Evolutionary conservation across 2,797 vertebrate genomes (phyloP).

Genomic region (Zenarchopterus dispar): DNA sequence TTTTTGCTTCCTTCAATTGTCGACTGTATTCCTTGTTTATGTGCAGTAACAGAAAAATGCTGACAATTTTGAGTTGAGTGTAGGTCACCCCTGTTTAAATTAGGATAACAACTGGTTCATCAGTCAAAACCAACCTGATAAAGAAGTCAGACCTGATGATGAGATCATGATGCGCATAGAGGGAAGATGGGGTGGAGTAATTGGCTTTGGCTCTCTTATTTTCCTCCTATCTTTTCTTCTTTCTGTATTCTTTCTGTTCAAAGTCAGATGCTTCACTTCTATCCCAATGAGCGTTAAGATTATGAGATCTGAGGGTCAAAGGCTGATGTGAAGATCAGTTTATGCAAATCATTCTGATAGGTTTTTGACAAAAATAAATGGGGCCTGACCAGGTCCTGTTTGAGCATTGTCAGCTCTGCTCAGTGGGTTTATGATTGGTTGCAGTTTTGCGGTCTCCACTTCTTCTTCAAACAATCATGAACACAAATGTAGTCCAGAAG

Average conservation of each 20-base stretch:
- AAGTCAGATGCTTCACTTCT: constrained; percentile 52
- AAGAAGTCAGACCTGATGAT: constrained; percentile 67
- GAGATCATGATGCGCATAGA: constrained; percentile 78
- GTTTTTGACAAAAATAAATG: not conserved
- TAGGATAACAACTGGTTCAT: constrained; percentile 20
- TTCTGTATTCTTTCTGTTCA: constrained; percentile 31
- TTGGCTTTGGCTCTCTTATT: constrained; percentile 60
- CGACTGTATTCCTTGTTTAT: constrained; percentile 21
- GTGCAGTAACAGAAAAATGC: constrained; percentile 27
- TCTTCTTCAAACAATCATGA: constrained; percentile 42
- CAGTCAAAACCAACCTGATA: constrained; percentile 17
- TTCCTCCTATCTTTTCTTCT: not conserved
- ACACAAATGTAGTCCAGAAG: constrained; percentile 15
- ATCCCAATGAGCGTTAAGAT: constrained; percentile 77
- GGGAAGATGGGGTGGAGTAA: constrained; percentile 53
- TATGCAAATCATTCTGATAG: constrained; percentile 1
- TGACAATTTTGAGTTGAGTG: constrained; percentile 12
- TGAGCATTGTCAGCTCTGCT: constrained; percentile 23
- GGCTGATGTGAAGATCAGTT: constrained; percentile 5
- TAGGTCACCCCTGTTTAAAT: constrained; percentile 14
- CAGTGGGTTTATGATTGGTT: constrained; percentile 33
- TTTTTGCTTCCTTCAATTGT: constrained; percentile 34
- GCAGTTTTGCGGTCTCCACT: constrained; percentile 18
- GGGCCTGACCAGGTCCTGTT: not conserved
- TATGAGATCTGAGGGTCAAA: constrained; percentile 81